Base-by-base conservation (phyloP, 2,113 vertebrate species). In the Coptodon rendalli region DNA sequence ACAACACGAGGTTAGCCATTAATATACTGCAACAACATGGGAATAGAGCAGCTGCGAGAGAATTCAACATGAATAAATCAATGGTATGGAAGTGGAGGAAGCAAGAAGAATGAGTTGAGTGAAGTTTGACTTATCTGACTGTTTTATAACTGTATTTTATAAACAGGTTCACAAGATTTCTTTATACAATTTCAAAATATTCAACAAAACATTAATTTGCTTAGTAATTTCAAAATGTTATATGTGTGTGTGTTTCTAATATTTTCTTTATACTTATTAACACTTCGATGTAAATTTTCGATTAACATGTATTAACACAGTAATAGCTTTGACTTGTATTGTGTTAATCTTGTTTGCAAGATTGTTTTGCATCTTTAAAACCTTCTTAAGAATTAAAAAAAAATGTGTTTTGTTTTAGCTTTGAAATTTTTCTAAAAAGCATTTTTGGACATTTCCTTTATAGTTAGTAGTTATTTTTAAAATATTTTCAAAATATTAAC, bases 211-310 rank as follows among this genome's bases (percentile, higher is more conserved):
- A 59, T 57, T 1, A 9, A 57, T 57, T 57, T 59, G 7, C 5
- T 59, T 16, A 59, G 7, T 59, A 59, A 59, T 16, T 59, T 59
- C 56, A 29, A 59, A 59, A 29, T 53, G 52, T 27, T 24, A 12
- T 4, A 1, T n/a, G 0, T 45, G 1, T 45, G 3, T 48, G 2
- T 16, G 2, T 36, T 36, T 8, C 34, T 36, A 8, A 36, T 36
- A 36, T 36, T 36, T 36, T 36, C 34, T 36, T 36, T 36, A 36
- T 36, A 36, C 34, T 7, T 34, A 34, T 6, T 6, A 34, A 34
- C 34, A 34, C 34, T 34, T 34, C 6, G 34, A 34, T 34, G 34
- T 34, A 34, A 34, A 34, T 34, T 34, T 34, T 34, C 40, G 12
- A 4, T 40, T 40, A 40, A 40, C 38, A 40, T 2, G 9, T 45